Conservation (phyloP, 2,888 invertebrate genomes). For the Sepioteuthis lessoniana region DNA sequence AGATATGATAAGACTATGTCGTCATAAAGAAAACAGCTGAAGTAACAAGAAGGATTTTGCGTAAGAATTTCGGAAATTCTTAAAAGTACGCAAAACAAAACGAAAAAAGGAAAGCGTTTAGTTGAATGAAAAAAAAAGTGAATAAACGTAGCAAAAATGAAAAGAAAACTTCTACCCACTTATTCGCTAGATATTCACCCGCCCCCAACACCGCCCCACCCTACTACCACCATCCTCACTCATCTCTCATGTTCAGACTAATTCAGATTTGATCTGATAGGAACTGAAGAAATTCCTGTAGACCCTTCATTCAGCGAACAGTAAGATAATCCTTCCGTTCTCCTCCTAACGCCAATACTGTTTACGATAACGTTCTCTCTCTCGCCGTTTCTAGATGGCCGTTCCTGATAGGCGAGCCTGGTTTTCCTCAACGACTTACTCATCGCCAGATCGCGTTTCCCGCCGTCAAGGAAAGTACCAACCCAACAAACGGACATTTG, state of each 20-base stretch:
- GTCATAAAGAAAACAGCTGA: neutral
- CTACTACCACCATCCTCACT: neutral
- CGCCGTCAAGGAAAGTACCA: neutral
- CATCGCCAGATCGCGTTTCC: neutral
- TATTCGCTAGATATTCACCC: neutral
- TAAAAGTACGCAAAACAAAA: neutral
- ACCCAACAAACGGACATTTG: neutral
- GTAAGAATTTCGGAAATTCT: neutral
- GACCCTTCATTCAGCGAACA: neutral
- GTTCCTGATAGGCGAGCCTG: neutral
- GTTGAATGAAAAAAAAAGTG: neutral
- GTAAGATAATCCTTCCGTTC: neutral
- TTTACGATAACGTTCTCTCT: neutral
- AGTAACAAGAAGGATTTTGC: neutral
- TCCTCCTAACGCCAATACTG: neutral
- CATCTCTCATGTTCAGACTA: neutral
- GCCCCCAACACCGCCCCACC: neutral
- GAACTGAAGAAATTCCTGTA: constrained; percentile 20
- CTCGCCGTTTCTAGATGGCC: neutral
- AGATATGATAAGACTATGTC: neutral
- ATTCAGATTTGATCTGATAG: constrained; percentile 33
- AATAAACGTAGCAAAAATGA: neutral
- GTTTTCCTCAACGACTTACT: constrained; percentile 21
- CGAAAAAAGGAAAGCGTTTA: neutral
- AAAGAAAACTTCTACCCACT: neutral